A percentile compares a stretch with the other conserved stretches of the same genome.
phyloP scores from a whole-genome alignment of 1,140 invertebrate species.

The Myzus persicae region DNA sequence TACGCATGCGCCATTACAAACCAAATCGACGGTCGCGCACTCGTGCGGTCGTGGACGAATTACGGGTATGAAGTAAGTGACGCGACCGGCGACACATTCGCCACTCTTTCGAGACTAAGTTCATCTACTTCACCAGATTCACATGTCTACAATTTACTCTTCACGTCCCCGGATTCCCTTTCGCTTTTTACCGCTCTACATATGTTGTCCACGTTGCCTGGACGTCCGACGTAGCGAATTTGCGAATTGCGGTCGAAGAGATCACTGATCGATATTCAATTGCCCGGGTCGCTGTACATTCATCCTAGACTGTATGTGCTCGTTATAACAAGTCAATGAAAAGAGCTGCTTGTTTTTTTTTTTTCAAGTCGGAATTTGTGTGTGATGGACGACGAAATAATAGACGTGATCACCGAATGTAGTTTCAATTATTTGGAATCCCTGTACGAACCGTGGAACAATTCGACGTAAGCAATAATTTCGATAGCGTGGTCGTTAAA shows the following conservation, averaged over 20 bases:
- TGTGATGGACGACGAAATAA: slow-evolving; percentile 53
- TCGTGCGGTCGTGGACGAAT: no score
- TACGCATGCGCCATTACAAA: not conserved
- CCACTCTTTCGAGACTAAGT: not conserved
- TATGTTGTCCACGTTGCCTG: slow-evolving; percentile 34
- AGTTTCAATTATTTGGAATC: slow-evolving; percentile 52
- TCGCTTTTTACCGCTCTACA: not conserved
- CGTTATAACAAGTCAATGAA: not conserved
- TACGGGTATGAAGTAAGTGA: not conserved
- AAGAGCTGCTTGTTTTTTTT: not conserved
- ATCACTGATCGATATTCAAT: not conserved
- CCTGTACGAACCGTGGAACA: slow-evolving; percentile 46
- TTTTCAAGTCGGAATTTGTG: not conserved
- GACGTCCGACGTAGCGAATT: not conserved
- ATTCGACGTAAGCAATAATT: slow-evolving; percentile 39
- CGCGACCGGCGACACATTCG: not conserved
- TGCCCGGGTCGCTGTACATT: not conserved
- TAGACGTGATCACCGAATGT: slow-evolving; percentile 51
- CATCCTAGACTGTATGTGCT: not conserved
- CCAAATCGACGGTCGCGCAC: not conserved
- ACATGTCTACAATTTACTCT: not conserved
- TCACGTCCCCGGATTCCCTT: not conserved
- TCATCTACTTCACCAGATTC: not conserved
- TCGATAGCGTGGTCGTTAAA: not conserved
- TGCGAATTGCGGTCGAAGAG: not conserved